phyloP scores from a whole-genome alignment of 2,888 invertebrate genomes.

The Mimachlamys varia region DNA sequence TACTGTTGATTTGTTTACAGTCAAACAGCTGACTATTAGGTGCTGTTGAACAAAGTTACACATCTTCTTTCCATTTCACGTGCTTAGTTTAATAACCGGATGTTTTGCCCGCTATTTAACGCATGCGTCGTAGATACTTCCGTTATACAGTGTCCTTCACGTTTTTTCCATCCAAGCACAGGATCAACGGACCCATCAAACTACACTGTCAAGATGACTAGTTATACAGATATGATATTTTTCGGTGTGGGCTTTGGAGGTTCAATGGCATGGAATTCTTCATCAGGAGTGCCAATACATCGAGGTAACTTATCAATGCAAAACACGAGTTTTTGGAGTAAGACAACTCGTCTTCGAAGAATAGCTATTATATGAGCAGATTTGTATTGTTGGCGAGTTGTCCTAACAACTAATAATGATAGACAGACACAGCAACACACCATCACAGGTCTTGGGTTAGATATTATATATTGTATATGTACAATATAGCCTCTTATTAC shows the following conservation, averaged over 20 bases:
- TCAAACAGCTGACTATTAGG: background rate
- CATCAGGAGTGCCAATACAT: background rate
- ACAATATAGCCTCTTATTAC: too few species aligned
- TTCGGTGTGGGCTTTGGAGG: background rate
- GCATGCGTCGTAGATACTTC: background rate
- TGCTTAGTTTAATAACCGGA: background rate
- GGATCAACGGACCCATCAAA: background rate
- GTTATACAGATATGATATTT: background rate
- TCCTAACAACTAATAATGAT: too few species aligned
- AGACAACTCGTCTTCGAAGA: constrained; percentile 15
- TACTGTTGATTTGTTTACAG: background rate
- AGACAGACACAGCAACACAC: too few species aligned
- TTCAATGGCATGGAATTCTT: background rate
- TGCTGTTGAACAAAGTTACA: background rate
- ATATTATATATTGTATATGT: too few species aligned
- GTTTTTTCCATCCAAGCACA: background rate
- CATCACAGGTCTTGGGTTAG: too few species aligned
- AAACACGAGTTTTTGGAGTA: background rate
- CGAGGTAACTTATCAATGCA: background rate
- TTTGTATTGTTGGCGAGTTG: too few species aligned
- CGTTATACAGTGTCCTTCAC: background rate
- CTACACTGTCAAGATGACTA: background rate
- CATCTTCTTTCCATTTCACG: background rate
- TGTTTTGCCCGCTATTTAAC: background rate
- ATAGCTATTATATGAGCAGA: background rate